Evolutionary conservation across 2,113 vertebrate species (phyloP).

Genomic region (Lepus americanus): DNA sequence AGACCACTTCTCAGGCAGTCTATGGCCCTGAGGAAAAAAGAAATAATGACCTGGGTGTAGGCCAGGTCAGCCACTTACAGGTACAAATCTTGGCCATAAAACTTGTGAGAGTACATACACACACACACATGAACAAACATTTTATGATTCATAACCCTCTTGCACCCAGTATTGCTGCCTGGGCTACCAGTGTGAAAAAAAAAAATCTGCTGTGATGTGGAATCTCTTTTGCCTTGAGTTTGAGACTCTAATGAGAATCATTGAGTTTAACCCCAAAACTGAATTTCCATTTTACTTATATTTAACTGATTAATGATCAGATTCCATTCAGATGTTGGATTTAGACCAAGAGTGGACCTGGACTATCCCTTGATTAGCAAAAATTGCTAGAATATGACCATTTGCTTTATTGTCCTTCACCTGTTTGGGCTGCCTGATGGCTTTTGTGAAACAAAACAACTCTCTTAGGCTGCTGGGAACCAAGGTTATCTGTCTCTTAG

Average conservation of each 20-base stretch:
- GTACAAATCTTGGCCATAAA: conserved; percentile 34
- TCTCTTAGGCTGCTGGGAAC: background rate
- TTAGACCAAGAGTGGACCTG: conserved; percentile 12
- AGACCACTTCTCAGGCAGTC: background rate
- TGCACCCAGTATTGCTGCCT: background rate
- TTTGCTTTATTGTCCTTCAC: conserved; percentile 57
- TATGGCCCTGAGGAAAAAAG: background rate
- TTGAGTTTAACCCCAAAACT: background rate
- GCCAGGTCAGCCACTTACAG: conserved; percentile 14
- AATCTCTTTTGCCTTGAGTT: conserved; percentile 22
- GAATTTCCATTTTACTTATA: conserved; percentile 53
- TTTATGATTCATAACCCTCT: conserved; percentile 21
- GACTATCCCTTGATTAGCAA: conserved; percentile 37
- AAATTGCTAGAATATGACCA: background rate
- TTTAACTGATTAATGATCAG: conserved; percentile 1
- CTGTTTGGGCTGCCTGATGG: conserved; percentile 21
- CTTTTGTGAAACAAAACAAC: conserved; percentile 53
- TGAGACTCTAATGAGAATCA: conserved; percentile 48
- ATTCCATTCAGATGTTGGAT: conserved; percentile 55
- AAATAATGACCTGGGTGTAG: background rate
- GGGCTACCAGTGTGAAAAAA: conserved; percentile 21
- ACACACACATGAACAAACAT: background rate
- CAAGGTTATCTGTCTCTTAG: background rate
- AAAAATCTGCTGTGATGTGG: conserved; percentile 36
- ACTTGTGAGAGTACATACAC: background rate